A percentile compares a stretch with the other conserved stretches of the same genome.
Conservation (phyloP, 2,888 invertebrate species). For the Ditula angustiorana region DNA sequence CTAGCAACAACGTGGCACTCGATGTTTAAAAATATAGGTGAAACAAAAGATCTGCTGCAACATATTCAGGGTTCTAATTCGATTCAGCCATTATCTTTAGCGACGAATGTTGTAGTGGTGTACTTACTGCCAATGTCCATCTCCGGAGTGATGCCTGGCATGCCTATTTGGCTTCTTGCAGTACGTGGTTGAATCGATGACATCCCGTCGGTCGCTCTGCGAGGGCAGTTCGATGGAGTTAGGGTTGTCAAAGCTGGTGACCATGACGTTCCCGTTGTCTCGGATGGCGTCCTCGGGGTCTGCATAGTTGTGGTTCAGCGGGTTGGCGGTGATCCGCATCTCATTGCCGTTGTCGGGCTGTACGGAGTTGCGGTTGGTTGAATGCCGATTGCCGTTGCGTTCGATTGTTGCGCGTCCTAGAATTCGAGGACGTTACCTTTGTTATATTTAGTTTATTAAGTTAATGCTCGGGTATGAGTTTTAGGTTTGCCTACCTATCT, state of each 20-base stretch:
- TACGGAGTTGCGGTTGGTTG: slow-evolving; percentile 70
- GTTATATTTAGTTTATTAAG: too few species aligned
- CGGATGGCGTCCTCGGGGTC: slow-evolving; percentile 87
- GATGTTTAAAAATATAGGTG: background rate
- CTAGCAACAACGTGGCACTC: slow-evolving; percentile 2
- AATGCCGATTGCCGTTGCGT: slow-evolving; percentile 79
- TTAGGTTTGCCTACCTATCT: too few species aligned
- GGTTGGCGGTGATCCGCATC: slow-evolving; percentile 93
- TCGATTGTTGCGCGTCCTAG: slow-evolving; percentile 87
- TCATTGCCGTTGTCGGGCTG: slow-evolving; percentile 75
- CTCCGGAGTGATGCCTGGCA: slow-evolving; percentile 70
- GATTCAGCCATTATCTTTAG: slow-evolving; percentile 7
- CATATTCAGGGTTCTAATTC: slow-evolving; percentile 18
- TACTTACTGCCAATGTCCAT: slow-evolving; percentile 83
- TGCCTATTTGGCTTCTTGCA: slow-evolving; percentile 86
- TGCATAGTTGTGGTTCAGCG: slow-evolving; percentile 89
- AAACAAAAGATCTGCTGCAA: slow-evolving; percentile 19
- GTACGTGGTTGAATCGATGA: slow-evolving; percentile 89
- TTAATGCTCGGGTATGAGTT: too few species aligned
- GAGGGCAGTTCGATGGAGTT: slow-evolving; percentile 89
- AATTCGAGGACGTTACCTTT: background rate
- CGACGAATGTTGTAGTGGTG: slow-evolving; percentile 50
- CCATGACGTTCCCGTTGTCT: slow-evolving; percentile 81
- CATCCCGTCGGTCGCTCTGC: slow-evolving; percentile 67
- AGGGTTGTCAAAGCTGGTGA: slow-evolving; percentile 91